A percentile compares a stretch with the other conserved stretches of the same genome.
Evolutionary conservation across 2,797 vertebrate species (phyloP).

Genomic region (Hippocampus kuda): DNA sequence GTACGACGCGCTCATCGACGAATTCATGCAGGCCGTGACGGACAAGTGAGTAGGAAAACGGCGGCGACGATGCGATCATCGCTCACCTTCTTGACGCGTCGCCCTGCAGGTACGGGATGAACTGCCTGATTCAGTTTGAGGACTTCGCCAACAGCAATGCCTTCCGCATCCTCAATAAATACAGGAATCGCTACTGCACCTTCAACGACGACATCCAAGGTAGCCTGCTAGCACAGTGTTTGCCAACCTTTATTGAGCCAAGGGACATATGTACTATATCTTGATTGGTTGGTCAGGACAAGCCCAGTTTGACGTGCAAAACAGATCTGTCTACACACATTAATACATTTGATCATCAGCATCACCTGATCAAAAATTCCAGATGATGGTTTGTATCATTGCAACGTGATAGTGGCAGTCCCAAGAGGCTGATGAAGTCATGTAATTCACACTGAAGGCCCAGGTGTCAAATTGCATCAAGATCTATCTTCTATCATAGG

Average conservation of each 20-base stretch:
- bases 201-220: slow-evolving; percentile 99
- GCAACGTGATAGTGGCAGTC: no score
- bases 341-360: no score
- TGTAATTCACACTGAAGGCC: not conserved
- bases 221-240: slow-evolving; percentile 28
- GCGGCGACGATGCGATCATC: not conserved
- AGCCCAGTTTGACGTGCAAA: no score
- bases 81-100: slow-evolving; percentile 5
- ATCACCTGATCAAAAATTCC: no score
- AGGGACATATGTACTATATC: not conserved
- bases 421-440: not conserved
- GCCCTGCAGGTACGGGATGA: slow-evolving; percentile 83
- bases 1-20: slow-evolving; percentile 89
- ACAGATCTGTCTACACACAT: no score
- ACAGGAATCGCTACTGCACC: slow-evolving; percentile 84
- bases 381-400: not conserved
- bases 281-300: no score
- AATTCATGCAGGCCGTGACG: slow-evolving; percentile 96
- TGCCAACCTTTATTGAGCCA: not conserved
- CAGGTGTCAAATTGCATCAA: not conserved
- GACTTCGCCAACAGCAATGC: slow-evolving; percentile 96
- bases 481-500: slow-evolving; percentile 62
- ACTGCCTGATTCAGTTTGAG: slow-evolving; percentile 95
- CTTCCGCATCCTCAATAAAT: slow-evolving; percentile 92
- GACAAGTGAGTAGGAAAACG: slow-evolving; percentile 75